Conservation (phyloP, 2,888 invertebrate genomes). For the Timema cristinae region DNA sequence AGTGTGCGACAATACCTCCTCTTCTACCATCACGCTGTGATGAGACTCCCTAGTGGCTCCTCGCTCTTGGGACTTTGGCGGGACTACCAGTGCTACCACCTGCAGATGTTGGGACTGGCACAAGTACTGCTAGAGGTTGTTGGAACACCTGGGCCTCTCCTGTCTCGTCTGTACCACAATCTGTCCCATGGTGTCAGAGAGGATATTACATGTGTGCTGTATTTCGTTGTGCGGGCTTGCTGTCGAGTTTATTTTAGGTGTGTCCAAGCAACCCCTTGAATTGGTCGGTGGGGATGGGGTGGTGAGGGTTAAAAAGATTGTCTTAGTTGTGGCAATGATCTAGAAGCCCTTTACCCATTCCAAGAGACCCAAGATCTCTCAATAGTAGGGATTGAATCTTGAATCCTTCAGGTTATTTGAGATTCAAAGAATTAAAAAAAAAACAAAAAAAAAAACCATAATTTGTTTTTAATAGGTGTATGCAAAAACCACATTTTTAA, state of each 20-base stretch:
- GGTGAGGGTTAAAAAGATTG: no score
- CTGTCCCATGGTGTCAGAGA: constrained; percentile 56
- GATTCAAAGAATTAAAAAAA: no score
- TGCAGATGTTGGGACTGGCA: constrained; percentile 11
- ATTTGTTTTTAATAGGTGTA: no score
- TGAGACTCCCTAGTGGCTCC: constrained; percentile 37
- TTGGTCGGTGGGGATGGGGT: not conserved
- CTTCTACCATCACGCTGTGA: constrained; percentile 54
- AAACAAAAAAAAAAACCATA: no score
- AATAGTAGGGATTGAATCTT: no score
- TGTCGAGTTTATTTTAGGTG: constrained; percentile 59
- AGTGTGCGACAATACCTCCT: constrained; percentile 57
- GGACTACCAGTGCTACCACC: not conserved
- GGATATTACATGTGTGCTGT: constrained; percentile 54
- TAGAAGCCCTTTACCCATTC: no score
- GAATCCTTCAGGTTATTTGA: no score
- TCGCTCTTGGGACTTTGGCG: constrained; percentile 2
- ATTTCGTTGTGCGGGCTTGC: constrained; percentile 52
- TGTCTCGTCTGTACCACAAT: constrained; percentile 62
- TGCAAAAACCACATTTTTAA: no score
- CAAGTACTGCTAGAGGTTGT: not conserved
- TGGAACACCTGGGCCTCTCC: constrained; percentile 41
- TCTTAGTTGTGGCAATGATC: no score
- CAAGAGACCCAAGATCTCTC: no score
- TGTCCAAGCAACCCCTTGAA: constrained; percentile 1